Evolutionary conservation across 2,797 vertebrate species (phyloP), one percentile per base, ranked within the genome.

Genomic region (Valencia hispanica): DNA sequence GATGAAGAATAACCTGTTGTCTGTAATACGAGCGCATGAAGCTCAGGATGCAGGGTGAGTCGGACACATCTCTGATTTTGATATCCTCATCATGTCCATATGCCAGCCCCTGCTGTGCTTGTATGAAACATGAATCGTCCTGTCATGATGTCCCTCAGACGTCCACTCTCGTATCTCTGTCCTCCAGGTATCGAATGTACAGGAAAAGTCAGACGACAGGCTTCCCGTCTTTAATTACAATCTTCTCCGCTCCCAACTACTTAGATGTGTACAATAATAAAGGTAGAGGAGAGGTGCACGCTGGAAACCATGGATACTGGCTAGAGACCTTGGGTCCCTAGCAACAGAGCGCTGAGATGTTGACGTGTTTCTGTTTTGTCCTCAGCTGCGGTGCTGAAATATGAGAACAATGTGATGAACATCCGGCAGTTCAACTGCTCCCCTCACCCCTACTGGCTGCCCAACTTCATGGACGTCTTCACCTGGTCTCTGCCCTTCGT

Each of bases 221-320:
- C 79, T 99, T 99, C 89, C 98, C 98, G 32, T 99, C 98, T 92
- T 94, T 99, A 96, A 99, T 99, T 92, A 99, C 98, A 80, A 99
- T 99, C 95, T 99, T 99, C 96, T 99, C 98, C 78, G 98, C 98
- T 95, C 98, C 98, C 70, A 99, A 99, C 96, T 99, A 99, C 94
- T 96, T 99, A 96, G 98, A 99, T 90, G 98, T 99, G 94, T 99
- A 99, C 97, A 99, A 99, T 93, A 99, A 99, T 95, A 99, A 99
- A 98, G 98, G 98, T 99, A 59, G 55, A 95, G n/a, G 94, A 36
- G 72, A 8, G 4, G 43, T 10, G 72, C 63, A n/a, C 39, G 47
- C 22, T 0, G 75, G 84, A 36, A 89, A 87, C 91, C 89, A 89
- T 89, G 89, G 87, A 84, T 86, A 91, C 89, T 32, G 75, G 70